Evolutionary conservation across 2,888 invertebrate genomes (phyloP).

Genomic region (Villa cingulata): DNA sequence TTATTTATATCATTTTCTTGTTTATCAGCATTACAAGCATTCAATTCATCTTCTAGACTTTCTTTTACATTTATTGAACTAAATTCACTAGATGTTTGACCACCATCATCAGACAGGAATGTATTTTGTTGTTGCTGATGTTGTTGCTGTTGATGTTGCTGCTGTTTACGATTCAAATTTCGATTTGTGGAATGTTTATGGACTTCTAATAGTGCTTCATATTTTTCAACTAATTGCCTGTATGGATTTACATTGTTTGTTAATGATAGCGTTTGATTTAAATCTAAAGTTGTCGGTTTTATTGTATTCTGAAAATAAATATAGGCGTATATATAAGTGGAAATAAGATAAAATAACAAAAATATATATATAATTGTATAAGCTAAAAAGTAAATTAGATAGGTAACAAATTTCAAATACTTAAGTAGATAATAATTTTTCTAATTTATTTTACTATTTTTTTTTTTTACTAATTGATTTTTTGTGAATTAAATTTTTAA

Average conservation of each 20-base stretch:
- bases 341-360: too few relatives aligned
- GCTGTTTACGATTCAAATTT: slow-evolving; percentile 34
- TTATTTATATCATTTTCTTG: slow-evolving; percentile 11
- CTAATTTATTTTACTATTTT: too few relatives aligned
- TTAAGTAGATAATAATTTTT: too few relatives aligned
- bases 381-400: too few relatives aligned
- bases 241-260: slow-evolving; percentile 45
- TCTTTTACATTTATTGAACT: slow-evolving; percentile 49
- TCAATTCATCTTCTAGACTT: slow-evolving; percentile 39
- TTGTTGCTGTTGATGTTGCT: slow-evolving; percentile 13
- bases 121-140: slow-evolving; percentile 22
- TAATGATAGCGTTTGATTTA: slow-evolving; percentile 27
- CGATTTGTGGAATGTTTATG: slow-evolving; percentile 50
- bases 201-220: slow-evolving; percentile 67
- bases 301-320: slow-evolving; percentile 19
- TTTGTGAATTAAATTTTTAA: too few relatives aligned
- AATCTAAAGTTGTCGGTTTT: slow-evolving; percentile 23
- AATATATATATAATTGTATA: too few relatives aligned
- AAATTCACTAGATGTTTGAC: slow-evolving; percentile 61
- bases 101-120: slow-evolving; percentile 43
- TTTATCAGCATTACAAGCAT: slow-evolving; percentile 14
- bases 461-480: too few relatives aligned
- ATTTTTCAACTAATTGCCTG: slow-evolving; percentile 69
- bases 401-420: too few relatives aligned
- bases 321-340: too few relatives aligned